phyloP scores from a whole-genome alignment of 2,797 vertebrate species.

The Scleropages formosus region DNA sequence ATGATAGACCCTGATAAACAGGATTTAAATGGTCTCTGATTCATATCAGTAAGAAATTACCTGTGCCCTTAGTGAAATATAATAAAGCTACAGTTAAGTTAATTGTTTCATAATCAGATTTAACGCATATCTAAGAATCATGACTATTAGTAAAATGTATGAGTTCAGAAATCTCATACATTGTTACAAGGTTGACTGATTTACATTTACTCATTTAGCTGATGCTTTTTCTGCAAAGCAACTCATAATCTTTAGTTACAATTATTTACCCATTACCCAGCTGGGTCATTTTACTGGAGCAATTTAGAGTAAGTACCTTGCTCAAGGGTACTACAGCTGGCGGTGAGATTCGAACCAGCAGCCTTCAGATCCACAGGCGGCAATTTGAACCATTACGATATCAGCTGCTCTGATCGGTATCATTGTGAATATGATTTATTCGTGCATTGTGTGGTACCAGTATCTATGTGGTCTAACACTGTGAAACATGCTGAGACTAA shows the following conservation, averaged over 20 bases:
- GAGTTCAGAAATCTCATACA: neutral
- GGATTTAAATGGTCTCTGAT: neutral
- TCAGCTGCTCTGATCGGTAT: no score
- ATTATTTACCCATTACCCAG: no score
- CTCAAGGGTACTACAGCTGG: neutral
- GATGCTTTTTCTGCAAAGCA: no score
- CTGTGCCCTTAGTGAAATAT: neutral
- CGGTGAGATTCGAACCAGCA: no score
- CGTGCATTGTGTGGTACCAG: neutral
- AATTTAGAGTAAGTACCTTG: neutral
- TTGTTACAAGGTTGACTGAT: no score
- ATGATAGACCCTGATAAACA: neutral
- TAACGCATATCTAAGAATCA: conserved; percentile 5
- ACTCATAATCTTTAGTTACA: no score
- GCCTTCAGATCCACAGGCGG: no score
- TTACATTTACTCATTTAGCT: no score
- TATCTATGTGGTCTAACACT: neutral
- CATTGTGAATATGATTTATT: neutral
- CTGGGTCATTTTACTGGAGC: no score
- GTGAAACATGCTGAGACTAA: neutral
- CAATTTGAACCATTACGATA: no score
- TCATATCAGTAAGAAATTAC: conserved; percentile 10
- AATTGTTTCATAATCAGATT: conserved; percentile 11
- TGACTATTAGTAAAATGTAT: conserved; percentile 12
- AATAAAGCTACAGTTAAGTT: neutral